Base-by-base conservation (phyloP, 2,113 vertebrate species). In the Naja naja region DNA sequence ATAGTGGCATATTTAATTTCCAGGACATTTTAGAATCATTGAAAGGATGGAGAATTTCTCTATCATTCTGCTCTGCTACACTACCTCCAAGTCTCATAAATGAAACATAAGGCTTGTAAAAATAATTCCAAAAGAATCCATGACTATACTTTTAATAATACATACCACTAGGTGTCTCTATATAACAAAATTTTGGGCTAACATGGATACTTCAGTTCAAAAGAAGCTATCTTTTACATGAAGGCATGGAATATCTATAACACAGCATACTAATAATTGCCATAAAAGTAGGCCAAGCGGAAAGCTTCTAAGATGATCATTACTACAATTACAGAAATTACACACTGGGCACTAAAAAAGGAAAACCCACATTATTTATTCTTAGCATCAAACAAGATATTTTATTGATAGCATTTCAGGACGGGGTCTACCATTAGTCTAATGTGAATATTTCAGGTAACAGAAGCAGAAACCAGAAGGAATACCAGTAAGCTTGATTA, bases 101-200 rank as follows among this genome's bases (percentile, higher is more conserved):
- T 18, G 18, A 85, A 12, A 27, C 64, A 0, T 3, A 0, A 87
- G 9, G 23, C 0, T 2, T 25, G 34, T 49, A 56, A 56, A 11
- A 1, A 53, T 39, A 69, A 9, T 0, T 0, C 0, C 0, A 3
- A n/a, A 43, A 43, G 1, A 27, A 69, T 2, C 20, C 89, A 6
- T 2, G 25, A 60, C 8, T 23, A 22, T 81, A 22, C 10, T 81
- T 81, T 81, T 43, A 81, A 81, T 43, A 81, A 20, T 14, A 11
- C 39, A 0, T 0, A 60, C 95, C 98, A 88, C 97, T 95, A 97
- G 98, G 96, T 97, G 98, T 94, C 97, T 47, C 94, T 95, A 85
- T 53, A 89, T 6, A 94, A 97, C 97, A 95, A 93, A 47, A 0
- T 93, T 95, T 97, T 39, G 30, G 64, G 81, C 91, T 47, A 14